A percentile compares a stretch with the other conserved stretches of the same genome.
Conservation (phyloP, 1,140 invertebrate species). For the Hylaeus anthracinus region DNA sequence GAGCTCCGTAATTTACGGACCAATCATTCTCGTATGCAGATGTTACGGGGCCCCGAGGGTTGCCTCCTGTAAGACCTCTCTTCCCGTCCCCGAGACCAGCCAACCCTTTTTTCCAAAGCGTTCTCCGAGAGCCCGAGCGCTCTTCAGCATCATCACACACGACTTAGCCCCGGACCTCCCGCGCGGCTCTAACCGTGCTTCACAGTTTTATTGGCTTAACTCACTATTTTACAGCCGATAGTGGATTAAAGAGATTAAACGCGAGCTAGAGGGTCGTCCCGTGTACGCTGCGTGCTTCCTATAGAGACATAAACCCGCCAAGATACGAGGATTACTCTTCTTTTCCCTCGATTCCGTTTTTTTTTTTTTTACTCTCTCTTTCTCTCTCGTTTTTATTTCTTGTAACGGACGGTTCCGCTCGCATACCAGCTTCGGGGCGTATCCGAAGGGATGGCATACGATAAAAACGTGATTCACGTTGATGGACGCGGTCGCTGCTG, state of each 20-base stretch:
- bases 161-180: constrained; percentile 52
- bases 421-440: not conserved
- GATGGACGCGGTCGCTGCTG: not conserved
- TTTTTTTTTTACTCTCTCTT: not conserved
- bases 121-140: not conserved
- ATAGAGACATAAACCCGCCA: constrained; percentile 63
- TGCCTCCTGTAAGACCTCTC: not conserved
- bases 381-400: not conserved
- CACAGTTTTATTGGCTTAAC: constrained; percentile 63
- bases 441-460: not conserved
- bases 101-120: constrained; percentile 18
- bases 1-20: constrained; percentile 77
- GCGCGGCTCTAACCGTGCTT: constrained; percentile 35
- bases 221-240: constrained; percentile 67
- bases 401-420: not conserved
- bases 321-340: constrained; percentile 55
- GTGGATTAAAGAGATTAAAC: constrained; percentile 67
- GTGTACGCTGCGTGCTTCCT: constrained; percentile 1
- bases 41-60: constrained; percentile 63
- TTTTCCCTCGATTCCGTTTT: not conserved
- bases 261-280: constrained; percentile 27
- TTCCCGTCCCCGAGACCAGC: no score
- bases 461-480: constrained; percentile 26
- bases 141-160: constrained; percentile 36
- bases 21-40: constrained; percentile 77